Evolutionary conservation across 2,113 vertebrate species (phyloP), one percentile per base, ranked within the genome.

Genomic region (Edolisoma coerulescens): DNA sequence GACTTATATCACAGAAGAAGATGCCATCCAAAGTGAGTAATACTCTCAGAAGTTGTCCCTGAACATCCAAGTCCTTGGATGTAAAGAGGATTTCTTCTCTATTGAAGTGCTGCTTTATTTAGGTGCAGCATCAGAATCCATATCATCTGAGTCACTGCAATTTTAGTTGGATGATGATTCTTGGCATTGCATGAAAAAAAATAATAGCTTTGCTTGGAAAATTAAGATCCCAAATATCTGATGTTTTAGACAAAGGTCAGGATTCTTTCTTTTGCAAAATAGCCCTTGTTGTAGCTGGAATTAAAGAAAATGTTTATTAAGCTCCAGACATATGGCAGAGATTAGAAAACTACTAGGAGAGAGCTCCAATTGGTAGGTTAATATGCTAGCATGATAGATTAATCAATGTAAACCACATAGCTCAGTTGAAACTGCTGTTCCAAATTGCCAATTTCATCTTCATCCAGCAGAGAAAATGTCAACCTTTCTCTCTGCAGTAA

Each of bases 401-500:
- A 97, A 98, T 98, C 97, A 97, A 92, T 93, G 95, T 95, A 98
- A 98, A 97, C 94, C 95, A 95, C 89, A 88, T 80, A 97, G 91
- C 93, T 97, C 95, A 84, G 95, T 96, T 97, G 89, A 97, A 98
- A 97, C 84, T 33, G 52, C 93, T 78, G 94, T 90, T 97, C 89
- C 83, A 97, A 98, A 98, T 92, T 97, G 89, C 94, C 96, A 96
- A 93, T 98, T 98, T 98, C 93, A 87, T 97, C 97, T 97, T 97
- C 96, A 97, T 97, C 97, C 97, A 97, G 90, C 97, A 97, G 97
- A 98, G 97, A 97, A 98, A 98, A 98, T 97, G 92, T 84, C 95
- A 97, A 56, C 93, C 90, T 96, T 96, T 95, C 78, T 74, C 82
- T 95, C 41, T 16, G 63, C 85, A 96, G 92, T 97, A 97, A 97